Conservation (phyloP, 2,888 invertebrate genomes). For the Temnothorax unifasciatus region DNA sequence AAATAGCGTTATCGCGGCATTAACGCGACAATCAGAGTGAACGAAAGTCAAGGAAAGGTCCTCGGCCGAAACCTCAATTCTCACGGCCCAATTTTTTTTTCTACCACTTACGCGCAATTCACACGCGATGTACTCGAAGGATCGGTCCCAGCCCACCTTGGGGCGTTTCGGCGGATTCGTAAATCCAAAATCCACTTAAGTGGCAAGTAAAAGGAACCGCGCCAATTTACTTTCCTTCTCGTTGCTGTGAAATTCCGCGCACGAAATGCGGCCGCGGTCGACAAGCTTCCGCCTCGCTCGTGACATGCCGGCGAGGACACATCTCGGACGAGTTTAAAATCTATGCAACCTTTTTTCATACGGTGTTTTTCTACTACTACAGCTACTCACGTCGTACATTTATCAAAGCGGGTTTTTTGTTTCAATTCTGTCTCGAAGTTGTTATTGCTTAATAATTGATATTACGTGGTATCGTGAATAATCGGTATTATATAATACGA, state of each 20-base stretch:
- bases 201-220: slow-evolving; percentile 38
- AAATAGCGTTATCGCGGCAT: not conserved
- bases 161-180: slow-evolving; percentile 24
- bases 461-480: slow-evolving; percentile 22
- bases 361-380: not conserved
- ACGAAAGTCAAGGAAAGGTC: slow-evolving; percentile 27
- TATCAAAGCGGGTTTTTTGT: not conserved
- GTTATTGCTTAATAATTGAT: slow-evolving; percentile 10
- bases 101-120: slow-evolving; percentile 53
- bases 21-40: slow-evolving; percentile 1
- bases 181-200: slow-evolving; percentile 35
- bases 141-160: slow-evolving; percentile 36
- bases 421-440: not conserved
- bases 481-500: slow-evolving; percentile 33
- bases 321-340: not conserved
- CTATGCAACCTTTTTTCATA: not conserved
- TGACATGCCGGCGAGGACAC: not conserved
- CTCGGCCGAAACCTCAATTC: slow-evolving; percentile 56
- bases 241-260: slow-evolving; percentile 43
- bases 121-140: slow-evolving; percentile 1
- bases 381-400: not conserved
- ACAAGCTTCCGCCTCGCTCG: slow-evolving; percentile 44
- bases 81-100: slow-evolving; percentile 66
- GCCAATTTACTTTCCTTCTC: slow-evolving; percentile 68
- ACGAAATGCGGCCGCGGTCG: not conserved